phyloP scores from a whole-genome alignment of 30 jellyfish, hydroid and myxozoan genomes.

The Aurelia sp. region DNA sequence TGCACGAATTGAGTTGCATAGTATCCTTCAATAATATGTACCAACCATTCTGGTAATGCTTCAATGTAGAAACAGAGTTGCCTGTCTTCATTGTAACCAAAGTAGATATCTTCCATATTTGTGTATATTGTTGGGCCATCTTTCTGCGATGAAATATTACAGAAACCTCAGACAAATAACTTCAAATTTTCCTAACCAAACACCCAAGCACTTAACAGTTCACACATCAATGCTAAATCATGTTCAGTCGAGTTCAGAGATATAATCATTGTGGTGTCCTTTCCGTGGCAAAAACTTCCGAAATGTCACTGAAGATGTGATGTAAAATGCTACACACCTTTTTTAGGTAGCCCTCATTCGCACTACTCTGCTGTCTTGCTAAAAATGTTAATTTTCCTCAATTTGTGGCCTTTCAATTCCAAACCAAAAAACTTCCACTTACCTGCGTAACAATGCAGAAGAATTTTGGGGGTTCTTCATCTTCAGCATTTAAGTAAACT shows the following conservation, averaged over 20 bases:
- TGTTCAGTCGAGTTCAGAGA: no score
- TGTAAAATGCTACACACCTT: no score
- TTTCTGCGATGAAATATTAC: slow-evolving; percentile 51
- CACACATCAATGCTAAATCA: no score
- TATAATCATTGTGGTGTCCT: no score
- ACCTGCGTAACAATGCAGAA: slow-evolving; percentile 75
- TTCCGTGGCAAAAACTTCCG: no score
- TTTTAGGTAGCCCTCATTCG: no score
- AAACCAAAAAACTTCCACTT: background rate
- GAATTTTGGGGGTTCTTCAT: slow-evolving; percentile 71
- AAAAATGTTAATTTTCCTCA: background rate
- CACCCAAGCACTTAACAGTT: no score
- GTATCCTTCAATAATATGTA: no score
- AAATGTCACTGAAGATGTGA: no score
- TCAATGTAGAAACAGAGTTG: slow-evolving; percentile 65
- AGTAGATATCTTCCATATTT: slow-evolving; percentile 84
- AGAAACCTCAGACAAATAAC: background rate
- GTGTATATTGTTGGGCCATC: slow-evolving; percentile 79
- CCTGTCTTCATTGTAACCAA: slow-evolving; percentile 84
- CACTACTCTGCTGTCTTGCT: background rate
- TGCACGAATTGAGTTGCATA: no score
- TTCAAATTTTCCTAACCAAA: no score
- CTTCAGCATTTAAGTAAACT: slow-evolving; percentile 60
- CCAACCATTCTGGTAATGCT: slow-evolving; percentile 81
- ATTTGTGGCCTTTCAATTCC: background rate